Base-by-base conservation (phyloP, 2,888 invertebrate species). In the Maniola hyperantus region DNA sequence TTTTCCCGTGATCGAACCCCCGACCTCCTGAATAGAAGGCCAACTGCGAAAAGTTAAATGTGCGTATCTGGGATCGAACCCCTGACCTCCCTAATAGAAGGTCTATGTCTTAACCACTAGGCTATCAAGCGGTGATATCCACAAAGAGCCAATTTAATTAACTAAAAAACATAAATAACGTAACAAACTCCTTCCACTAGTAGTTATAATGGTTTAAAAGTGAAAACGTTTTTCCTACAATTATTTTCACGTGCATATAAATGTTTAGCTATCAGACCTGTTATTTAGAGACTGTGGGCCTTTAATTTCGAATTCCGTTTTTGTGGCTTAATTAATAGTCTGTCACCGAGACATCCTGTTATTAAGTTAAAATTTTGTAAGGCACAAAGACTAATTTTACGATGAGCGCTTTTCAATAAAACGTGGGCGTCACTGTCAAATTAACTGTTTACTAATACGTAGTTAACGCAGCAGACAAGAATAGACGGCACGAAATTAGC, bases 311-410 rank as follows among this genome's bases (percentile, higher is more conserved):
- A 39, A n/a, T 33, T 20, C 39, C 20, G 18, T 39, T 39, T 61
- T 46, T 51, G 61, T 39, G 42, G 62, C 33, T 62, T 62, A 53
- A 53, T 62, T 62, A 62, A 44, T 62, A 53, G 5, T 44, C 42
- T 53, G 62, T 53, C 62, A 62, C 11, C 6, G 34, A 53, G 13
- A 42, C 42, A 53, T 53, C 42, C 53, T 55, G n/a, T 63, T 11
- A 55, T 63, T 54, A 54, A 46, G 44, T 20, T 36, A 55, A 54
- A 54, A 54, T 55, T 44, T 11, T 34, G 34, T 54, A 46, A 54
- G 26, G 6, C 54, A 18, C 54, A 54, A 15, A 63, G 44, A 44
- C 33, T 34, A 63, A 63, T 63, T 63, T 63, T 11, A 63, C 63
- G 46, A 44, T 34, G 55, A 34, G 18, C 15, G 15, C 54, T 54